These are phyloP conservation scores for Callospermophilus lateralis DNA, from an alignment of 2,113 vertebrate genomes.

Conservation along the genomic window DNA sequence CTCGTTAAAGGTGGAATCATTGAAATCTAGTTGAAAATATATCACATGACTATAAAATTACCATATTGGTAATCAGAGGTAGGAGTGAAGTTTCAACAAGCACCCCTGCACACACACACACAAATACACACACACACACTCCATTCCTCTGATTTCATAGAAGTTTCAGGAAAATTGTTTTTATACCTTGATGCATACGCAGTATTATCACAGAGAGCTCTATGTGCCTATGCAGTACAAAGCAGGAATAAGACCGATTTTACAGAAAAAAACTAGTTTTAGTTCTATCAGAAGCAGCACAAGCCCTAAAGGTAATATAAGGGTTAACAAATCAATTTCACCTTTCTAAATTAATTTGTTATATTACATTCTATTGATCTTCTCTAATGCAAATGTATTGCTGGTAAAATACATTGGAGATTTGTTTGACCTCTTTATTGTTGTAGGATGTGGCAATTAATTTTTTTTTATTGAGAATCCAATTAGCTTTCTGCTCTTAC, in stretches of 20 bases:
- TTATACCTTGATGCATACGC: not conserved
- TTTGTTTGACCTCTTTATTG: constrained; percentile 86
- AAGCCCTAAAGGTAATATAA: not conserved
- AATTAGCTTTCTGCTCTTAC: constrained; percentile 87
- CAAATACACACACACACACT: not conserved
- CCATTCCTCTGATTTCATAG: not conserved
- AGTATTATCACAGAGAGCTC: not conserved
- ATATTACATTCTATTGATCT: constrained; percentile 75
- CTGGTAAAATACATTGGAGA: constrained; percentile 79
- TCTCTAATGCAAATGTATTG: constrained; percentile 82
- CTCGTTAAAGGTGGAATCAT: not conserved
- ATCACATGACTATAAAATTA: not conserved
- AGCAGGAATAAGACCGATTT: not conserved
- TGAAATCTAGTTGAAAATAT: not conserved
- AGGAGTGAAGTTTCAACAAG: not conserved
- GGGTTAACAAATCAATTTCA: constrained; percentile 77
- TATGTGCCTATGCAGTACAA: not conserved
- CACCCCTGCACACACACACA: not conserved
- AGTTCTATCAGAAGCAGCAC: not conserved
- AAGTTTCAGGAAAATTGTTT: not conserved
- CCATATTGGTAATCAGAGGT: not conserved
- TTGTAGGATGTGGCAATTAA: constrained; percentile 86
- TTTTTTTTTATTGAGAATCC: constrained; percentile 89
- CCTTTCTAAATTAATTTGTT: constrained; percentile 78
- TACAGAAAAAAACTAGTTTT: not conserved